These are phyloP conservation scores for Alexandromys oeconomus DNA, from an alignment of 2,797 vertebrate species.

Conservation along the genomic window DNA sequence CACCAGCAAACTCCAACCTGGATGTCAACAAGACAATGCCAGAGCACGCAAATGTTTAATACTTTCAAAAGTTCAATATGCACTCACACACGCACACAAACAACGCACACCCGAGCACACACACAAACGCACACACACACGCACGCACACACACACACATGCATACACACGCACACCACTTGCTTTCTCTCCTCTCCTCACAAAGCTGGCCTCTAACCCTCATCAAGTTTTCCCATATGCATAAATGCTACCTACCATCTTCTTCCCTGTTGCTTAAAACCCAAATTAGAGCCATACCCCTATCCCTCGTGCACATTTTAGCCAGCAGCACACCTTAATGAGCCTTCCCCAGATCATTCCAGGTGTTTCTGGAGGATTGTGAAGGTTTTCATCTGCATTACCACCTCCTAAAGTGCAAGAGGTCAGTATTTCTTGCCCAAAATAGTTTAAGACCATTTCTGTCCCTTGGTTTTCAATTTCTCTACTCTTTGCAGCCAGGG, in stretches of 20 bases:
- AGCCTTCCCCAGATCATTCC: neutral
- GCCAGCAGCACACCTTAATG: neutral
- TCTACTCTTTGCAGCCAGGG: neutral
- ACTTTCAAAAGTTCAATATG: neutral
- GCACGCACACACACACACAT: too few relatives aligned
- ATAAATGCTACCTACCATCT: neutral
- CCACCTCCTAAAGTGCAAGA: neutral
- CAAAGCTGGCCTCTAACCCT: neutral
- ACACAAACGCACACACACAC: neutral
- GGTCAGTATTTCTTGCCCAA: neutral
- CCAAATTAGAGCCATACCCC: neutral
- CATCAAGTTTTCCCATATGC: neutral
- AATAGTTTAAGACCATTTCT: neutral
- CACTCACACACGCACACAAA: neutral
- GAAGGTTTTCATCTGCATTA: neutral
- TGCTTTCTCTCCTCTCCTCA: neutral
- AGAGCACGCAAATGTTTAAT: neutral
- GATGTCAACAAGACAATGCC: conserved; percentile 48
- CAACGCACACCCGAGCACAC: too few relatives aligned
- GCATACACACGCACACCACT: neutral
- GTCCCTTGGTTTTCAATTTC: neutral
- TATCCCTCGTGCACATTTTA: neutral
- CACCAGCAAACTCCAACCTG: conserved; percentile 32
- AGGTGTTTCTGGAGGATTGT: neutral
- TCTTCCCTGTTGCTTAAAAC: conserved; percentile 5